Conservation (phyloP, 2,888 invertebrate genomes). For the Drosophila paracracens region DNA sequence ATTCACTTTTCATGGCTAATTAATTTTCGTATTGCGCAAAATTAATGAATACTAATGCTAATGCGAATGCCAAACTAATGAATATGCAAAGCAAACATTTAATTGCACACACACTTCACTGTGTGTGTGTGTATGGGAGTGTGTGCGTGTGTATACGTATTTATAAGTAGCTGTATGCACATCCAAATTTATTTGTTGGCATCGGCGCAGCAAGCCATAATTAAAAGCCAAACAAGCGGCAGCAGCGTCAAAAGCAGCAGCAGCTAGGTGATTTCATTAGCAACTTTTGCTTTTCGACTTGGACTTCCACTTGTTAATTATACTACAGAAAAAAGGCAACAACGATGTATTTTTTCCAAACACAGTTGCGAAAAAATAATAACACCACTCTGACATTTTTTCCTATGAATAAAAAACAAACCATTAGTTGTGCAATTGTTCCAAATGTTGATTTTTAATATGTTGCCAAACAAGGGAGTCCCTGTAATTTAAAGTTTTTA, state of each 20-base stretch:
- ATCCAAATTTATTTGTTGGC: constrained; percentile 72
- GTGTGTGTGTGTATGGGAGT: constrained; percentile 2
- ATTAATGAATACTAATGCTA: constrained; percentile 73
- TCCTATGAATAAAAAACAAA: neutral
- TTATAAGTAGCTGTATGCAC: constrained; percentile 50
- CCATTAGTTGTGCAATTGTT: neutral
- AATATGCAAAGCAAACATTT: constrained; percentile 71
- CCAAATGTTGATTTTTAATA: neutral
- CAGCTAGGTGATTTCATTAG: constrained; percentile 67
- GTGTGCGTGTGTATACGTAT: constrained; percentile 9
- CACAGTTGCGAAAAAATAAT: neutral
- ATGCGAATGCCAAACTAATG: constrained; percentile 63
- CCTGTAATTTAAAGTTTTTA: neutral
- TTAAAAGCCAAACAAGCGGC: constrained; percentile 76
- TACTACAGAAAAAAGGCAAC: constrained; percentile 25
- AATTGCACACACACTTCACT: constrained; percentile 21
- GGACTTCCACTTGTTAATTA: constrained; percentile 65
- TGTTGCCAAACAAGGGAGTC: too few relatives aligned
- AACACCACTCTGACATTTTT: neutral
- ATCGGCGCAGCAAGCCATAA: constrained; percentile 73
- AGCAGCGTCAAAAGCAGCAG: constrained; percentile 21
- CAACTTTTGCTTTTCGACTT: constrained; percentile 50
- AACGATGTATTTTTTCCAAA: neutral
- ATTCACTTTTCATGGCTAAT: constrained; percentile 80
- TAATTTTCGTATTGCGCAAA: constrained; percentile 78